Evolutionary conservation across 2,113 vertebrate genomes (phyloP), one percentile per base, ranked within the genome.

Genomic region (Microtus oregoni): DNA sequence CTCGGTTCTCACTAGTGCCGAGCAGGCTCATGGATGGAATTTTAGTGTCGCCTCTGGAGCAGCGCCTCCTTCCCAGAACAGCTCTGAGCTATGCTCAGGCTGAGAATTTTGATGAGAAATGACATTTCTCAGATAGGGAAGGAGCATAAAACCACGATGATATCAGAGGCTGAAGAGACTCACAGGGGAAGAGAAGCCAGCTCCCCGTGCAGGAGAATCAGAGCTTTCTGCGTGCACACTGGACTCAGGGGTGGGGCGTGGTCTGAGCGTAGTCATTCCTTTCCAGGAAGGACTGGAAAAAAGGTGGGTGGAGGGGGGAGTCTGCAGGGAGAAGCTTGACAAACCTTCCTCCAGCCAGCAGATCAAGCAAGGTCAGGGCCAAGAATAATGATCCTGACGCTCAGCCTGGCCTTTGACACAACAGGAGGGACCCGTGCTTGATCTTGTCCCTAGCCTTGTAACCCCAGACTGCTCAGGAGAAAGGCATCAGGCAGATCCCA

Each of bases 361-460:
- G 82, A 19, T 19, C 82, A 28, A 20, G 38, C 82, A 22, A 20
- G 38, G 61, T 67, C 86, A 20, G 1, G 3, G 1, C 5, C 14
- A 0, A 6, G 32, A 11, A 28, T 0, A 63, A 44, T 3, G 5
- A 2, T 32, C 6, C 55, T 3, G 0, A 68, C 0, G 2, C 65
- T 11, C 0, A 35, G 6, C 0, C 0, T 24, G 0, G 7, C 4
- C 14, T 47, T 4, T 9, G n/a, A 4, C 3, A 20, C 0, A 15
- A 28, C 15, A 12, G 0, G 11, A 35, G 38, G 52, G 55, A 32
- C 15, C 52, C 10, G 7, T 0, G 19, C 26, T 12, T 19, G 30
- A 26, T 14, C 55, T 6, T 32, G 70, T 63, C 12, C 58, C 61
- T 5, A 22, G 19, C 15, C 38, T 58, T 67, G 11, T 17, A 17